phyloP scores from a whole-genome alignment of 2,888 invertebrate species.

The Nymphalis polychloros region DNA sequence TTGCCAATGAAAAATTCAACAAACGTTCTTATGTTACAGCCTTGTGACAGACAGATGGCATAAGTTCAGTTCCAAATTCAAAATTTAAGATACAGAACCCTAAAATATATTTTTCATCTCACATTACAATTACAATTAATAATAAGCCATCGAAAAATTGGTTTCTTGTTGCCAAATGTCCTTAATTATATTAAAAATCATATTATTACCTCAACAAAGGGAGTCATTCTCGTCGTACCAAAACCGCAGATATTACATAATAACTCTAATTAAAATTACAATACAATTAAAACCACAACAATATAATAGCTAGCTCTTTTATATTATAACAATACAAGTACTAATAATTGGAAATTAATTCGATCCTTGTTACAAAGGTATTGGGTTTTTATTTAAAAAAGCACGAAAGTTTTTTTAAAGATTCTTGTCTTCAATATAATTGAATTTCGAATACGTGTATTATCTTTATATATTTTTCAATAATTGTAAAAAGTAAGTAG shows the following conservation, averaged over 20 bases:
- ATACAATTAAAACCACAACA: constrained; percentile 67
- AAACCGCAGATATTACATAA: constrained; percentile 50
- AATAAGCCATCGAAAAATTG: neutral
- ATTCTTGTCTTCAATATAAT: no score
- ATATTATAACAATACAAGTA: constrained; percentile 40
- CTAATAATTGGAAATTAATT: constrained; percentile 47
- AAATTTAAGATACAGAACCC: no score
- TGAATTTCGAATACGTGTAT: no score
- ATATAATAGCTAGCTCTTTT: constrained; percentile 46
- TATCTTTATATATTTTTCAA: no score
- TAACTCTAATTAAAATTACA: constrained; percentile 53
- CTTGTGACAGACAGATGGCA: no score
- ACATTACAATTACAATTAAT: neutral
- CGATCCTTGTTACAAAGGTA: constrained; percentile 46
- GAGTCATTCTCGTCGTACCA: constrained; percentile 39
- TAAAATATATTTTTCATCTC: neutral
- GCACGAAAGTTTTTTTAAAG: neutral
- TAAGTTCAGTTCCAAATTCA: no score
- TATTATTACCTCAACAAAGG: constrained; percentile 54
- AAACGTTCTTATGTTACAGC: no score
- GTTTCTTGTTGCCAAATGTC: constrained; percentile 33
- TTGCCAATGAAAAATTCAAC: no score
- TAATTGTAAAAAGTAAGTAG: no score
- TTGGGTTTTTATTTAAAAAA: constrained; percentile 25
- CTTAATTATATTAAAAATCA: constrained; percentile 45